Conservation (phyloP, 2,797 vertebrate species). For the Onychomys arenicola region DNA sequence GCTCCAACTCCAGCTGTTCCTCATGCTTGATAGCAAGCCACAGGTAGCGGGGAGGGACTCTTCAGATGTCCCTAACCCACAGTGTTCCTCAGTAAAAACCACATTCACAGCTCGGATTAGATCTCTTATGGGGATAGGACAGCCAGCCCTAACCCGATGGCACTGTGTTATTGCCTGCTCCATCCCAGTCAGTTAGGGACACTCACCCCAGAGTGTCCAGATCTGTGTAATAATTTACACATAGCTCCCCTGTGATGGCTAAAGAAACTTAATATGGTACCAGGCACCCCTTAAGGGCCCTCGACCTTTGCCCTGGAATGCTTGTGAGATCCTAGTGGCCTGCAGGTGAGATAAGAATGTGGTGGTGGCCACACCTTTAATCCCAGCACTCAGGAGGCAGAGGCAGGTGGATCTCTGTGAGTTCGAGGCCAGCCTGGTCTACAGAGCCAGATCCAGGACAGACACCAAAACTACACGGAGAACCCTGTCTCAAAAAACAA, state of each 20-base stretch:
- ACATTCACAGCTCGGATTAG: neutral
- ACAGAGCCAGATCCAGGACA: too few species aligned
- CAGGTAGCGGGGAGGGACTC: neutral
- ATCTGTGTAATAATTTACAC: neutral
- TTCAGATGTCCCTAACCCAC: neutral
- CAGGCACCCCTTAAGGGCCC: neutral
- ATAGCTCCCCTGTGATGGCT: neutral
- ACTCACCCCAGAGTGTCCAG: neutral
- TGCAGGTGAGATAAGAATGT: neutral
- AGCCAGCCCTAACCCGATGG: neutral
- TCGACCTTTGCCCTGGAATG: neutral
- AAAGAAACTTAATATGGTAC: neutral
- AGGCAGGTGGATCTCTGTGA: too few species aligned
- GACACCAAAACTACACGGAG: too few species aligned
- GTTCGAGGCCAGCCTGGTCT: too few species aligned
- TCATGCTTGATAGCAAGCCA: neutral
- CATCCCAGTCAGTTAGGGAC: neutral
- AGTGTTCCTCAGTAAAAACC: neutral
- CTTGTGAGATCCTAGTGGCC: neutral
- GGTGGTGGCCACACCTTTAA: too few species aligned
- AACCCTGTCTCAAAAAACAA: too few species aligned
- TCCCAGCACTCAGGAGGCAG: too few species aligned
- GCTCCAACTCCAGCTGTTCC: neutral
- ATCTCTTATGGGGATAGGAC: neutral
- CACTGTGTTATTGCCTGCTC: neutral